phyloP scores from a whole-genome alignment of 2,113 vertebrate genomes.

The Amazona vittata region DNA sequence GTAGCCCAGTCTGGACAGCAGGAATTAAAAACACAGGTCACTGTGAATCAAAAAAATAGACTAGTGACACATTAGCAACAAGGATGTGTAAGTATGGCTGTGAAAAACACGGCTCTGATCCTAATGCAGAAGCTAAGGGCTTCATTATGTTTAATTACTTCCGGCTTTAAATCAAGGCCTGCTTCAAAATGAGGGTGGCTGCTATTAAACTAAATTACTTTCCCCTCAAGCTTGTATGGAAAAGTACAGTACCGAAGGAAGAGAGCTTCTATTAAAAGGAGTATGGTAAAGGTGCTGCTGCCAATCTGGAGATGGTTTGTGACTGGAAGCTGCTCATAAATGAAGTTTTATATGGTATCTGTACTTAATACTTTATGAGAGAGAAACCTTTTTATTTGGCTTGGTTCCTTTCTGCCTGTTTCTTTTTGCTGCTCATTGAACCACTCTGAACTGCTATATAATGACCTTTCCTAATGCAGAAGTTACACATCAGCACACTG shows the following conservation, averaged over 20 bases:
- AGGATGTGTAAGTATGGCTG: background rate
- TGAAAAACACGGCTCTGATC: slow-evolving; percentile 33
- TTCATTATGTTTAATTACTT: slow-evolving; percentile 66
- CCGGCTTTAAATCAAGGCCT: slow-evolving; percentile 58
- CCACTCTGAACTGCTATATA: background rate
- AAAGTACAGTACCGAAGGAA: slow-evolving; percentile 54
- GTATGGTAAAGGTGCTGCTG: slow-evolving; percentile 21
- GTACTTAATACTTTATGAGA: background rate
- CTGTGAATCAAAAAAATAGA: background rate
- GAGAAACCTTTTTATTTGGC: background rate
- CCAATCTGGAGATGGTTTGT: slow-evolving; percentile 8
- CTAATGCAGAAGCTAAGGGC: slow-evolving; percentile 36
- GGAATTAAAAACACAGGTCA: background rate
- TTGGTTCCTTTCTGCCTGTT: background rate
- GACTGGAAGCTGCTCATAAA: slow-evolving; percentile 45
- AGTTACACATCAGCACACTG: background rate
- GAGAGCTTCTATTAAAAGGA: slow-evolving; percentile 43
- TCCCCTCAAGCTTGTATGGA: slow-evolving; percentile 26
- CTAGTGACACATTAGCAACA: slow-evolving; percentile 30
- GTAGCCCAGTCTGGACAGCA: background rate
- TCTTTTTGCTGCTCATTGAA: background rate
- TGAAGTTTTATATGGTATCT: slow-evolving; percentile 20
- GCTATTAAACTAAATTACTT: slow-evolving; percentile 60
- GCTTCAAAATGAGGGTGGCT: slow-evolving; percentile 60
- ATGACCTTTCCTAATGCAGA: background rate